Evolutionary conservation across 2,113 vertebrate species (phyloP).

Genomic region (Phylloscopus whistleri): DNA sequence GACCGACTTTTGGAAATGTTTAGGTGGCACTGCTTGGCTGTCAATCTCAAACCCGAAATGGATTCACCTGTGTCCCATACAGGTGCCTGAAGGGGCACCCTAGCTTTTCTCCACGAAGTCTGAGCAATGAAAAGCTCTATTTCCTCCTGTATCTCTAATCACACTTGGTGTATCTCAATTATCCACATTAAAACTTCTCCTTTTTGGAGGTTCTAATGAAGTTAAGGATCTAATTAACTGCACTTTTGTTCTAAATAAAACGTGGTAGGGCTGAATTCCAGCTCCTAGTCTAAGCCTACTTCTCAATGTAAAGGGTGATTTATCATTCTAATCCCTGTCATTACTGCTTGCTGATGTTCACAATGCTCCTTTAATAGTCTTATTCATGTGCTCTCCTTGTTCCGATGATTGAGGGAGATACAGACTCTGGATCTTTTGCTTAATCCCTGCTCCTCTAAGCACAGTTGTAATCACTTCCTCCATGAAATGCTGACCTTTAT

Average conservation of each 20-base stretch:
- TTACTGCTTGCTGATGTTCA: neutral
- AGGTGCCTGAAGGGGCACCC: neutral
- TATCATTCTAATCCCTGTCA: slow-evolving; percentile 10
- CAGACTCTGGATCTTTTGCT: neutral
- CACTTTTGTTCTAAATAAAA: neutral
- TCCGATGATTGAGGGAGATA: neutral
- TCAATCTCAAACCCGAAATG: accelerated
- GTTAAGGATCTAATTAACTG: neutral
- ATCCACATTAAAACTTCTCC: neutral
- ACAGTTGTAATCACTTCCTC: neutral
- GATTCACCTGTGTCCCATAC: neutral
- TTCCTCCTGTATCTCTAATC: neutral
- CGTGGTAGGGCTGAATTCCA: neutral
- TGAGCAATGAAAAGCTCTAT: neutral
- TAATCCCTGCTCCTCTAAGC: neutral
- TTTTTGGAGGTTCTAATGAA: neutral
- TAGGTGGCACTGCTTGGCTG: neutral
- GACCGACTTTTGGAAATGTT: neutral
- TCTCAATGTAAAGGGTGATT: neutral
- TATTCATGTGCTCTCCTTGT: neutral
- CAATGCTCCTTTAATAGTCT: neutral
- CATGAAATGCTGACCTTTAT: neutral
- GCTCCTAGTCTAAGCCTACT: neutral
- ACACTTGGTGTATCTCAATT: neutral
- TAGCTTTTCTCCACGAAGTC: neutral